Conservation (phyloP, 2,888 invertebrate species). For the Hemistola chrysoprasaria region DNA sequence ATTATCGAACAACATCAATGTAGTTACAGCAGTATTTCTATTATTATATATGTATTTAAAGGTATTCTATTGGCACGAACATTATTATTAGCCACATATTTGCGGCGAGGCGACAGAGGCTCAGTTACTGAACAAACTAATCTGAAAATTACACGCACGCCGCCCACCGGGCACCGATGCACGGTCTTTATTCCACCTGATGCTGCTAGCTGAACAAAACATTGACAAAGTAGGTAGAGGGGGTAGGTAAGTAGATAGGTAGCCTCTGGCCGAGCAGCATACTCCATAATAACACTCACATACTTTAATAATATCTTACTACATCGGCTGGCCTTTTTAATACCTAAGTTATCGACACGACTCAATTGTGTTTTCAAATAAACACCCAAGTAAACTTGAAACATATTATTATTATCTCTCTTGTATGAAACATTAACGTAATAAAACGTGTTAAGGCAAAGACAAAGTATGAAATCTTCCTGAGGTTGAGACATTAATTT, state of each 20-base stretch:
- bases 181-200: slow-evolving; percentile 28
- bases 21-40: too few species aligned
- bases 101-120: slow-evolving; percentile 52
- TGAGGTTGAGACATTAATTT: slow-evolving; percentile 78
- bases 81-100: slow-evolving; percentile 71
- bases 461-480: slow-evolving; percentile 72
- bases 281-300: slow-evolving; percentile 17
- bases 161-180: slow-evolving; percentile 25
- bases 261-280: too few species aligned
- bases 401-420: slow-evolving; percentile 9
- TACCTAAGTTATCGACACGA: slow-evolving; percentile 3
- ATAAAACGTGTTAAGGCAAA: slow-evolving; percentile 69
- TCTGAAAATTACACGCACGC: slow-evolving; percentile 73
- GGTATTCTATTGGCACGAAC: slow-evolving; percentile 27
- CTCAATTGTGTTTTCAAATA: slow-evolving; percentile 6
- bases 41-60: too few species aligned
- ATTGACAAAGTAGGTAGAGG: slow-evolving; percentile 37
- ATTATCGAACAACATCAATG: too few species aligned
- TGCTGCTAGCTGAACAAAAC: slow-evolving; percentile 47
- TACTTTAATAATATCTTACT: slow-evolving; percentile 24
- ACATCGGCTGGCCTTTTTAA: slow-evolving; percentile 9
- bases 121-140: slow-evolving; percentile 76
- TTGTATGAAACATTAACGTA: slow-evolving; percentile 32
- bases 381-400: slow-evolving; percentile 14
- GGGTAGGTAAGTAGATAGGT: too few species aligned